Percentiles rank a stretch among this genome's conserved stretches.
These are phyloP conservation scores for Podiceps cristatus DNA, from an alignment of 2,113 vertebrate genomes.

Conservation along the genomic window DNA sequence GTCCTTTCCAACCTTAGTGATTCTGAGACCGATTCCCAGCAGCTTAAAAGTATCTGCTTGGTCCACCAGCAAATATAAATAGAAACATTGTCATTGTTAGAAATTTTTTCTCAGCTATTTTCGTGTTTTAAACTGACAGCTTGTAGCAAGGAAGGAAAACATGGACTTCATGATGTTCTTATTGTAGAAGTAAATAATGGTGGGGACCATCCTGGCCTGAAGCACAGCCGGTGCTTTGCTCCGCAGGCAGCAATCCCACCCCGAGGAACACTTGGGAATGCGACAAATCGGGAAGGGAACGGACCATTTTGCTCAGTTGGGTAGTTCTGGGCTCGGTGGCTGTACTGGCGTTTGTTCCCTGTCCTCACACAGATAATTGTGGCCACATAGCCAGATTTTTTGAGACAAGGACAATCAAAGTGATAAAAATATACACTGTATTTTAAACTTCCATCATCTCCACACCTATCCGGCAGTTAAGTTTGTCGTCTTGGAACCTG, in stretches of 20 bases:
- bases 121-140: not conserved
- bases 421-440: not conserved
- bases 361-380: not conserved
- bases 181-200: not conserved
- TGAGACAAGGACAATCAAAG: not conserved
- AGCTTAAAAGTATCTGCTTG: not conserved
- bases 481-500: not conserved
- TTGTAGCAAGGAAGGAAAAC: not conserved
- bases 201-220: not conserved
- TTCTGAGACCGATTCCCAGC: too few relatives aligned
- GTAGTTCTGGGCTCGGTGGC: not conserved
- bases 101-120: not conserved
- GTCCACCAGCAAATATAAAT: not conserved
- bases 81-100: not conserved
- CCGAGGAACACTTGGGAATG: not conserved
- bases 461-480: not conserved
- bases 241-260: too few relatives aligned
- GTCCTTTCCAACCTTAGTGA: too few relatives aligned
- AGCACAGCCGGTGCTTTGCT: fast-evolving
- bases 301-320: not conserved
- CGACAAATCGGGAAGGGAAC: not conserved
- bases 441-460: not conserved
- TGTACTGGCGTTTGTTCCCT: not conserved
- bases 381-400: not conserved
- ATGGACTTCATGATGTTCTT: not conserved